Percentiles rank a stretch among this genome's conserved stretches.
Conservation (phyloP, 2,797 vertebrate species). For the Danio tinwini region DNA sequence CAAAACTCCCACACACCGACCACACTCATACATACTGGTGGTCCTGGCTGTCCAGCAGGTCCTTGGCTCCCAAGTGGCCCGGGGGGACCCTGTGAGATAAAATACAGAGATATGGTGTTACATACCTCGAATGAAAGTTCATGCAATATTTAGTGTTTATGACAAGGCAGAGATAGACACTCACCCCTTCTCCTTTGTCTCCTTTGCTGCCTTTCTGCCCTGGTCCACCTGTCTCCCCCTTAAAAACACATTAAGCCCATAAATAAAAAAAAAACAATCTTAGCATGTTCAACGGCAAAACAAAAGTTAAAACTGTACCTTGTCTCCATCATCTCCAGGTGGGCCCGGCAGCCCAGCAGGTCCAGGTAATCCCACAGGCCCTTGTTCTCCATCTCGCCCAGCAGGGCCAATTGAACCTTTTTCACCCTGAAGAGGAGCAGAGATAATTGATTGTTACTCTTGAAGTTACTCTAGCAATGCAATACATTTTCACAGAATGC, state of each 20-base stretch:
- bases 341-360: slow-evolving; percentile 80
- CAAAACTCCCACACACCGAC: neutral
- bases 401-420: slow-evolving; percentile 82
- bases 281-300: neutral
- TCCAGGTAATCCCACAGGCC: slow-evolving; percentile 83
- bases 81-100: slow-evolving; percentile 82
- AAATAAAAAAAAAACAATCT: neutral
- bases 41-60: slow-evolving; percentile 84
- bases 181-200: slow-evolving; percentile 89
- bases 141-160: slow-evolving; percentile 5
- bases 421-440: slow-evolving; percentile 80
- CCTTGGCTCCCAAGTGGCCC: slow-evolving; percentile 87
- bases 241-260: slow-evolving; percentile 32
- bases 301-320: slow-evolving; percentile 74
- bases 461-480: slow-evolving; percentile 42
- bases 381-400: slow-evolving; percentile 85
- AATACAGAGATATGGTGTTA: slow-evolving; percentile 11
- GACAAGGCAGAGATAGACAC: slow-evolving; percentile 61
- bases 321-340: slow-evolving; percentile 91
- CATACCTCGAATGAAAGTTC: neutral
- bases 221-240: slow-evolving; percentile 88
- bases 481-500: slow-evolving; percentile 13
- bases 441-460: slow-evolving; percentile 50
- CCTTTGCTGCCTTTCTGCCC: slow-evolving; percentile 95
- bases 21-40: slow-evolving; percentile 73